These are phyloP conservation scores for Penaeus japonicus DNA, from an alignment of 1,140 invertebrate species.

Conservation along the genomic window DNA sequence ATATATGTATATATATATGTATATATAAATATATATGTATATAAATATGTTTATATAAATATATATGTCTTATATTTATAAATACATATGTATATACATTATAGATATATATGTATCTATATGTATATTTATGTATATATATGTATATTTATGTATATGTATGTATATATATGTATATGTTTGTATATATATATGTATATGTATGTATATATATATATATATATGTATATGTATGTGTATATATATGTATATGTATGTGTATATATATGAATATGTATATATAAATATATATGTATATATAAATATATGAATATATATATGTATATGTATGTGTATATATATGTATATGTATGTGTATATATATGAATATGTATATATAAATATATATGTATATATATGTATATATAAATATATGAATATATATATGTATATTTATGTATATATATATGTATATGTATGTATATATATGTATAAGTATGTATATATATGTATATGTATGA, in stretches of 20 bases:
- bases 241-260: not conserved
- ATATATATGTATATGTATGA: not conserved
- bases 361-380: not conserved
- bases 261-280: not conserved
- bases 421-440: not conserved
- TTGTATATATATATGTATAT: too few relatives aligned
- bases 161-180: not conserved
- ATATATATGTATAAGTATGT: conserved; percentile 1
- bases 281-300: too few relatives aligned
- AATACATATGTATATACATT: not conserved
- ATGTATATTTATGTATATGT: conserved; percentile 21
- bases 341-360: not conserved
- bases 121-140: too few relatives aligned
- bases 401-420: not conserved
- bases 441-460: not conserved
- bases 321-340: too few relatives aligned
- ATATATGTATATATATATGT: not conserved
- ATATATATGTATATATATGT: not conserved
- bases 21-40: not conserved
- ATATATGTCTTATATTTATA: too few relatives aligned
- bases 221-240: not conserved
- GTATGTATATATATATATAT: conserved; percentile 34
- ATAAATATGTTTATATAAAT: not conserved
- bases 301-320: too few relatives aligned
- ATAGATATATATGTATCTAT: not conserved